Evolutionary conservation across 2,113 vertebrate species (phyloP), one percentile per base, ranked within the genome.

Genomic region (Nothobranchius furzeri): DNA sequence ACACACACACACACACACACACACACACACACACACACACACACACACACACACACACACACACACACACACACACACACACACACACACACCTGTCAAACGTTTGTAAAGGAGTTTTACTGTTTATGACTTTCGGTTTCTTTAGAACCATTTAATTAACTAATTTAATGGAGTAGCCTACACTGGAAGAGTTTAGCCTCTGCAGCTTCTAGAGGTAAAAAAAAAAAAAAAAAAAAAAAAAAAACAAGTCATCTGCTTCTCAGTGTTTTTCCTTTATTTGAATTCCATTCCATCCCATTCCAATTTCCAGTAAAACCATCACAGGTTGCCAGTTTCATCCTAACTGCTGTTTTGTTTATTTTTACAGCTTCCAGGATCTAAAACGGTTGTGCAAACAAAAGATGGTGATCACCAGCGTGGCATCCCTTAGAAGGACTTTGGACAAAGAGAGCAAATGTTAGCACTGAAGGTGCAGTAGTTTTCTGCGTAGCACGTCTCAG

Each of bases 391-490:
- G 63, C 60, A 54, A 75, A 63, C 78, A 24, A 72, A 79, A 69
- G 75, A 85, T 89, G 88, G 58, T 81, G 77, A 86, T 79, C 43
- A 66, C 61, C 72, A 25, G 64, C 35, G 12, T 63, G 72, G 72
- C 77, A 64, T 64, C 68, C 70, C 53, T 61, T 50, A 74, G 70
- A 76, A 83, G 84, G 70, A 77, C 81, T 68, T 75, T 60, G 64
- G 71, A 76, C 15, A 4, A 17, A 35, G 58, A 55, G 70, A 78
- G 35, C 82, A 88, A 73, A 84, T 83, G 85, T 83, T 72, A 66
- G 71, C 78, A 82, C 75, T 88, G 73, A 88, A 87, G 87, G 86
- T 88, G 54, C 63, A 36, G 55, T 58, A 25, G 48, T 49, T 64
- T 42, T 40, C 12, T 53, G 9, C 35, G 17, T 73, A 59, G 17